These are phyloP conservation scores for Sinella curviseta DNA, from an alignment of 1,140 invertebrate genomes.

Conservation along the genomic window DNA sequence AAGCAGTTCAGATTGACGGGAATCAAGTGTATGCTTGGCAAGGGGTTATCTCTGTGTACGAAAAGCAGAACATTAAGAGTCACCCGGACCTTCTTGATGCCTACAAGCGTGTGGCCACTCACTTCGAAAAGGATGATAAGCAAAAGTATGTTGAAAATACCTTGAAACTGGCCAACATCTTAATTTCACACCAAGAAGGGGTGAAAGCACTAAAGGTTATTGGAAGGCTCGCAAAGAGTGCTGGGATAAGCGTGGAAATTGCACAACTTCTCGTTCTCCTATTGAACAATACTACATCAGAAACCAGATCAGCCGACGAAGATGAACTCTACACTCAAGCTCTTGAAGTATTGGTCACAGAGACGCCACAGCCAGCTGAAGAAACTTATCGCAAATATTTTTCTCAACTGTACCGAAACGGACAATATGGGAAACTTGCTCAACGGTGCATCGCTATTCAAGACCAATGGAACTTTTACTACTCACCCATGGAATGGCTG, in stretches of 20 bases:
- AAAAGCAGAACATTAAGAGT: constrained; percentile 33
- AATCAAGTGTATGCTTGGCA: constrained; percentile 37
- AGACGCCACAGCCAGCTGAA: constrained; percentile 33
- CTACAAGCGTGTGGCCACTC: constrained; percentile 32
- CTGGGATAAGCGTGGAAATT: constrained; percentile 30
- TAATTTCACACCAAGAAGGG: constrained; percentile 32
- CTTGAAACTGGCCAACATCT: constrained; percentile 30
- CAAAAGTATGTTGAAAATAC: constrained; percentile 40
- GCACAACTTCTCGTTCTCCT: constrained; percentile 25
- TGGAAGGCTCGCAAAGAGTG: constrained; percentile 26
- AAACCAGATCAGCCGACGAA: constrained; percentile 19
- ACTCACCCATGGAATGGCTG: constrained; percentile 41
- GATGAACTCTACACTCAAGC: constrained; percentile 35
- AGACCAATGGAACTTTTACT: constrained; percentile 31
- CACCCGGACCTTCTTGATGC: constrained; percentile 43
- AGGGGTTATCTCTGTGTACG: constrained; percentile 41
- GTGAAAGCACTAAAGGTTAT: constrained; percentile 30
- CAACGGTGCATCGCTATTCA: constrained; percentile 10
- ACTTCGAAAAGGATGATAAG: constrained; percentile 37
- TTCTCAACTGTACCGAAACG: constrained; percentile 31
- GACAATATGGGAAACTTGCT: constrained; percentile 26
- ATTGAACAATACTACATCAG: constrained; percentile 1
- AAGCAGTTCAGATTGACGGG: constrained; percentile 33
- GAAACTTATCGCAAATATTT: constrained; percentile 33
- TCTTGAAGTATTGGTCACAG: constrained; percentile 28